phyloP scores from a whole-genome alignment of 2,888 invertebrate genomes.

The Liopterus haemorrhoidalis region DNA sequence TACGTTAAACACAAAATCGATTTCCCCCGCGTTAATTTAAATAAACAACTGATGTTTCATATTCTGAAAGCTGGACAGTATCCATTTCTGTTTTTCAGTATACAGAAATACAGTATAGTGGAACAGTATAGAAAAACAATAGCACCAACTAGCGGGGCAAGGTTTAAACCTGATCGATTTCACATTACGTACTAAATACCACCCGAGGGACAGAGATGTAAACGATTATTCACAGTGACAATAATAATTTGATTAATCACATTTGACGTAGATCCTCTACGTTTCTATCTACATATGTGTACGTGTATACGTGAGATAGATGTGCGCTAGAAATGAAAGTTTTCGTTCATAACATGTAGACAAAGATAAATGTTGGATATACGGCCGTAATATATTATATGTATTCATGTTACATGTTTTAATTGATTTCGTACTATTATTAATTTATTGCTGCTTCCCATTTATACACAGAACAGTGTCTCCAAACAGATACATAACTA shows the following conservation, averaged over 20 bases:
- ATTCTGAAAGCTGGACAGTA: neutral
- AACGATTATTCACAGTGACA: conserved; percentile 34
- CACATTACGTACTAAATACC: conserved; percentile 23
- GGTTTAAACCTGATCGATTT: conserved; percentile 18
- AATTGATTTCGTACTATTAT: no score
- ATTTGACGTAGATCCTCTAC: conserved; percentile 15
- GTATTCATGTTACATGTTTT: no score
- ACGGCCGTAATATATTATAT: no score
- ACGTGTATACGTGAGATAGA: conserved; percentile 1
- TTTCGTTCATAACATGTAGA: no score
- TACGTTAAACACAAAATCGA: no score
- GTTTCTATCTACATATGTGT: conserved; percentile 9
- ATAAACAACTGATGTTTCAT: neutral
- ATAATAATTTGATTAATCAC: conserved; percentile 33
- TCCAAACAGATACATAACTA: no score
- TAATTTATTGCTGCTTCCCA: no score
- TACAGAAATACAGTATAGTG: neutral
- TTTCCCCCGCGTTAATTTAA: no score
- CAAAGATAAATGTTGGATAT: no score
- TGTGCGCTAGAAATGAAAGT: conserved; percentile 3
- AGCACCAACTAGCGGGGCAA: no score
- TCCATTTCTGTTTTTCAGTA: neutral
- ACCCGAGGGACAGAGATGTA: conserved; percentile 10
- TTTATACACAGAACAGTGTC: no score
- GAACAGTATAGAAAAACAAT: neutral